Evolutionary conservation across 2,797 vertebrate genomes (phyloP), one percentile per base, ranked within the genome.

Genomic region (Jordanella pulchra): DNA sequence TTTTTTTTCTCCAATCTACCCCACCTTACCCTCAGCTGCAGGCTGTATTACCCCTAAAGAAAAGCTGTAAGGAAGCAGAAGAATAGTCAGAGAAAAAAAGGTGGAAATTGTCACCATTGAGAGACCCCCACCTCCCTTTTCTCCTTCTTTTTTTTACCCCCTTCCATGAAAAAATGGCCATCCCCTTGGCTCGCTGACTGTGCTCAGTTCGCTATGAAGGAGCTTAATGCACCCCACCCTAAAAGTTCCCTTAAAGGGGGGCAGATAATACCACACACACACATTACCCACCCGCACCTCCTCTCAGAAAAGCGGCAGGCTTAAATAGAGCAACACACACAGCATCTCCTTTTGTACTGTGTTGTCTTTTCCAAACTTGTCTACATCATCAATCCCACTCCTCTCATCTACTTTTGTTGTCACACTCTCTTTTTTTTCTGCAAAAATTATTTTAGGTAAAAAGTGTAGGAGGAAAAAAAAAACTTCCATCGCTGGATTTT

Each of bases 281-380:
- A 30, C 23, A 56, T 44, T 44, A 50, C 45, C 15, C 69, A 65
- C 64, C 7, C 47, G 55, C 65, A 42, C 76, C 55, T 66, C 54
- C 70, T 75, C 91, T 90, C 93, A 95, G 93, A 95, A 91, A 87
- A 92, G 93, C 94, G 93, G 91, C 81, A 47, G 93, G 92, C 94
- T 93, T 96, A 95, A 97, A 97, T 97, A 96, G 96, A 96, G 93
- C 84, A 92, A 93, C 95, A 94, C 95, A 94, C 95, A 96, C 95
- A 92, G 95, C 95, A 95, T 94, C 93, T 88, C 94, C 96, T 96
- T 97, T 98, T 97, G 96, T 99, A 94, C 94, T 39, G 64, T 90
- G 87, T 74, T 39, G 32, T 86, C 79, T 85, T 88, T 85, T 85
- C 90, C 79, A 84, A 91, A 89, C 80, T 55, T 74, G n/a, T 68